Base-by-base conservation (phyloP, 2,888 invertebrate species). In the Willowsia nigromaculata region DNA sequence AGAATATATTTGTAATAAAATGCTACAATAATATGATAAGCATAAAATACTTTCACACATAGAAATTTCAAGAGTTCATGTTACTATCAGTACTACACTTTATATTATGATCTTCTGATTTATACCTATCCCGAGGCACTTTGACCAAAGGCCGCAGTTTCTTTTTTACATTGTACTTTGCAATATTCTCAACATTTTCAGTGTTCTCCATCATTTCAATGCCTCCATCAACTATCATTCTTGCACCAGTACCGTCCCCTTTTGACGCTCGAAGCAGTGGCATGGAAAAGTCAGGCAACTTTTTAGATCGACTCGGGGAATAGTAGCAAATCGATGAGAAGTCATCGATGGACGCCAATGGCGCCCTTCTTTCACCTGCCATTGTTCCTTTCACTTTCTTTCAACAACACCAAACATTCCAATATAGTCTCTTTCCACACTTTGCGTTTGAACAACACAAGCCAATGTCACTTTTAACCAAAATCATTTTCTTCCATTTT, bases 271-370 rank as follows among this genome's bases (percentile, higher is more conserved):
- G 82, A 0, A 93, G 85, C 9, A 93, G 85, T 1, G 93, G 93
- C 82, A 91, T 92, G 3, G 92, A 91, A 78, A 92, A 92, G 76
- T 91, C 91, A 1, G 90, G 90, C 62, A 91, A 18, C 89, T 92
- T 93, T 81, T 91, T 92, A 4, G 89, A 59, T n/a, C 91, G 74
- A 40, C 80, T 88, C 5, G 93, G 93, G 11, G 93, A 92, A 47
- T 91, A 92, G 76, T 92, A 92, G 86, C 91, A 92, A 59, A 93
- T 91, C 25, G 92, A 92, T 11, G 93, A 93, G 74, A 93, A 92
- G 71, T 93, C 93, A 84, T 93, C 93, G 59, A 93, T 91, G 6
- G 93, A 93, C n/a, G 93, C 93, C 87, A 93, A 90, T 13, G 93
- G 93, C 30, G 93, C 93, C 78, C 91, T 90, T 27, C 90, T 88